phyloP scores from a whole-genome alignment of 2,888 invertebrate genomes.

The Elysia crispata region DNA sequence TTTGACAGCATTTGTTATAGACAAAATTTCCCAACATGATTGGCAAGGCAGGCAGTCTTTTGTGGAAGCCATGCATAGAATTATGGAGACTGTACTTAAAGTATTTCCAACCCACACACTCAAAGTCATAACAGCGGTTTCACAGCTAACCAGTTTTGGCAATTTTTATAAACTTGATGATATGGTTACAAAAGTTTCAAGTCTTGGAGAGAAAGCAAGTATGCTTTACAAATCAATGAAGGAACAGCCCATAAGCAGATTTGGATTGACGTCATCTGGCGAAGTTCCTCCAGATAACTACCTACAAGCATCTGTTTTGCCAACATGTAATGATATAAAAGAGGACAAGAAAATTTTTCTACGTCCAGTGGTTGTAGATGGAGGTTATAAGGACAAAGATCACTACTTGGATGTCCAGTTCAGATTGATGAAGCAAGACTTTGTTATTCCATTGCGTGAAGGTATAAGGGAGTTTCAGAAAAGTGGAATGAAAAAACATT shows the following conservation, averaged over 20 bases:
- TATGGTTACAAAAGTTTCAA: no score
- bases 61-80: neutral
- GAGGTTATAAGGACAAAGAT: slow-evolving; percentile 24
- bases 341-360: slow-evolving; percentile 77
- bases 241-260: no score
- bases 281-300: no score
- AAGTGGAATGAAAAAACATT: slow-evolving; percentile 15
- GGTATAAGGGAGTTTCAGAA: slow-evolving; percentile 31
- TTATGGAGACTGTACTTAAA: neutral
- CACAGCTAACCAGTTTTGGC: neutral
- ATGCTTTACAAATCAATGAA: no score
- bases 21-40: neutral
- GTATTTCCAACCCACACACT: slow-evolving; percentile 19
- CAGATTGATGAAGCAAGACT: slow-evolving; percentile 38
- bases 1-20: neutral
- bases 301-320: no score
- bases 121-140: neutral
- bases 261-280: no score
- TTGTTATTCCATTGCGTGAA: slow-evolving; percentile 28
- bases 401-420: slow-evolving; percentile 41
- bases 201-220: no score
- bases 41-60: neutral
- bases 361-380: slow-evolving; percentile 73
- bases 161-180: no score
- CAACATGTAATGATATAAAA: slow-evolving; percentile 65